A percentile compares a stretch with the other conserved stretches of the same genome.
Conservation (phyloP, 2,888 invertebrate species). For the Colletes collaris region DNA sequence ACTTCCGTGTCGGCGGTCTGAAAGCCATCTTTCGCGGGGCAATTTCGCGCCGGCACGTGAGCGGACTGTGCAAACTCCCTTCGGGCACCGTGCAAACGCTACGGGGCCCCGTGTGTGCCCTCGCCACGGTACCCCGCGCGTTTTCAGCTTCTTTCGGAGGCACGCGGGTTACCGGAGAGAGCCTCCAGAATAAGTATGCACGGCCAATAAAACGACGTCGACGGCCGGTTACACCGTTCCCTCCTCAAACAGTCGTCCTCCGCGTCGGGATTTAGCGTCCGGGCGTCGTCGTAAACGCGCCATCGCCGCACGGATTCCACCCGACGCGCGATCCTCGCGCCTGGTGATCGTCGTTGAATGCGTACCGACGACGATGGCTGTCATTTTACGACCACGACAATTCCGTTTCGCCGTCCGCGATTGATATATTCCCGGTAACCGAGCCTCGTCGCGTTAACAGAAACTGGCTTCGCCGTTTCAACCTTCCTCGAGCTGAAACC, state of each 20-base stretch:
- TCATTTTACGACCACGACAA: slow-evolving; percentile 39
- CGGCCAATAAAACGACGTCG: slow-evolving; percentile 63
- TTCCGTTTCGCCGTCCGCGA: slow-evolving; percentile 3
- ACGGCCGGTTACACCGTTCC: slow-evolving; percentile 59
- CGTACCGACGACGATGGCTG: not conserved
- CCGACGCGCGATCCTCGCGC: not conserved
- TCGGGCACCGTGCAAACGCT: slow-evolving; percentile 55
- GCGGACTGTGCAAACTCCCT: slow-evolving; percentile 75
- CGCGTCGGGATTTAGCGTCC: slow-evolving; percentile 35
- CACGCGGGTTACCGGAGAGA: slow-evolving; percentile 62
- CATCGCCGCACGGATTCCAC: slow-evolving; percentile 8
- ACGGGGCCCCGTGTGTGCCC: slow-evolving; percentile 23
- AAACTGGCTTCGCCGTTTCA: not conserved
- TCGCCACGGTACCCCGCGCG: slow-evolving; percentile 27
- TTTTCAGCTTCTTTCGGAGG: slow-evolving; percentile 63
- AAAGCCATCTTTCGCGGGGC: slow-evolving; percentile 61
- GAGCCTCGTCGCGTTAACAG: not conserved
- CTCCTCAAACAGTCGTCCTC: slow-evolving; percentile 59
- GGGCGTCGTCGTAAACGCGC: slow-evolving; percentile 51
- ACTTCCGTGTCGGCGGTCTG: slow-evolving; percentile 51
- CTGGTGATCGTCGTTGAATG: slow-evolving; percentile 5
- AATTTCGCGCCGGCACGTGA: slow-evolving; percentile 80
- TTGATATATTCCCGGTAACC: slow-evolving; percentile 35
- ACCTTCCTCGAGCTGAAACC: too few species aligned
- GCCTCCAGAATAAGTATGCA: slow-evolving; percentile 67